Evolutionary conservation across 2,113 vertebrate species (phyloP).

Genomic region (Xyliphius kryptos): DNA sequence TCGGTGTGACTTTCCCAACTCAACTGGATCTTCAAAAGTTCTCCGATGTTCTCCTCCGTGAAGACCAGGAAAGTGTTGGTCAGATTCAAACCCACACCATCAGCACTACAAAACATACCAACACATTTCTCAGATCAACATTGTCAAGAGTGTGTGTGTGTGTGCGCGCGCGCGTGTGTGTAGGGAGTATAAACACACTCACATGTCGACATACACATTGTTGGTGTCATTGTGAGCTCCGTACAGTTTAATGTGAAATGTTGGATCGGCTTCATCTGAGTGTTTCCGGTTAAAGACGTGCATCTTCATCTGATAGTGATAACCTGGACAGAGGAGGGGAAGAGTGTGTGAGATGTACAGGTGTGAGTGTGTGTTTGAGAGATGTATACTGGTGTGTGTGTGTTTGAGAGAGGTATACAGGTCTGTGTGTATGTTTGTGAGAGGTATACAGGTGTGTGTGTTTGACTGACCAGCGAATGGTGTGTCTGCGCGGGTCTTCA

Average conservation of each 20-base stretch:
- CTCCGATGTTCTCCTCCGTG: slow-evolving; percentile 87
- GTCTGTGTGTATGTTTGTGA: too few species aligned
- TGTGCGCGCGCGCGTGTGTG: too few species aligned
- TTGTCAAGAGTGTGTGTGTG: too few species aligned
- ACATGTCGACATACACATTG: slow-evolving; percentile 74
- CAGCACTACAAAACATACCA: too few species aligned
- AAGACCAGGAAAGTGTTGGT: slow-evolving; percentile 94
- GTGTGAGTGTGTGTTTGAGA: too few species aligned
- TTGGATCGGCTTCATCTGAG: slow-evolving; percentile 66
- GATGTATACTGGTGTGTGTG: too few species aligned
- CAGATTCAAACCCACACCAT: slow-evolving; percentile 72
- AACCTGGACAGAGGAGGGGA: too few species aligned
- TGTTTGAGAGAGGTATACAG: too few species aligned
- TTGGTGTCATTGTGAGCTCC: slow-evolving; percentile 73
- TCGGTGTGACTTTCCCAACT: slow-evolving; percentile 73
- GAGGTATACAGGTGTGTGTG: background rate
- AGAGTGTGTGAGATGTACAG: too few species aligned
- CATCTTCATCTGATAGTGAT: slow-evolving; percentile 97
- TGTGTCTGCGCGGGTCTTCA: slow-evolving; percentile 87
- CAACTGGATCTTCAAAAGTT: slow-evolving; percentile 80
- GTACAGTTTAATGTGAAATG: slow-evolving; percentile 73
- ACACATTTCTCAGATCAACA: too few species aligned
- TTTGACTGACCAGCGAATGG: slow-evolving; percentile 84
- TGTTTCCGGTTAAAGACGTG: slow-evolving; percentile 81
- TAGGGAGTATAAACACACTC: too few species aligned